Evolutionary conservation across 2,888 invertebrate genomes (phyloP).

Genomic region (Idaea dimidiata): DNA sequence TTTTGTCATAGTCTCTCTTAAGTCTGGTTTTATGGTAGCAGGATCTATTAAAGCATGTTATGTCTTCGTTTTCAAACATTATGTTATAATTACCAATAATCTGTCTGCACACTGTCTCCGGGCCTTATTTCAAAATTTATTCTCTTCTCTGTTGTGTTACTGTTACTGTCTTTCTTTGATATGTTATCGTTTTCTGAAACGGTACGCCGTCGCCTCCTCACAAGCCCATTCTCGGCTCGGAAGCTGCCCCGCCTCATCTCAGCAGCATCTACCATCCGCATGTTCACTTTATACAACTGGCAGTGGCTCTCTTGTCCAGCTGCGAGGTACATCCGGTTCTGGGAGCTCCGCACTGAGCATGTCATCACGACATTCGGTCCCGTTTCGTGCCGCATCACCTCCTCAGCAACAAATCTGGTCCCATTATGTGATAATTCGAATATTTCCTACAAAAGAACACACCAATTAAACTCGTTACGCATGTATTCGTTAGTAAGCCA

Average conservation of each 20-base stretch:
- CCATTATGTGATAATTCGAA: constrained; percentile 95
- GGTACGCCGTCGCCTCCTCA: constrained; percentile 70
- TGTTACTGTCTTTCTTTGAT: constrained; percentile 66
- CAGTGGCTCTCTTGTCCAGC: constrained; percentile 96
- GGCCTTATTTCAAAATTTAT: constrained; percentile 89
- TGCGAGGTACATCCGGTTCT: constrained; percentile 88
- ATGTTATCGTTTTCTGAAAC: constrained; percentile 79
- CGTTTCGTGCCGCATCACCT: constrained; percentile 94
- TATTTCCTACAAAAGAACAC: constrained; percentile 87
- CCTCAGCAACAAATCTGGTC: constrained; percentile 90
- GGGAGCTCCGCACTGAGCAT: constrained; percentile 87
- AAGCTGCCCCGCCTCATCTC: constrained; percentile 81
- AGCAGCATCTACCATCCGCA: constrained; percentile 78
- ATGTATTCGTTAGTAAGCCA: constrained; percentile 12
- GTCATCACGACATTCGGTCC: constrained; percentile 96
- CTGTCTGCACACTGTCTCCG: constrained; percentile 91
- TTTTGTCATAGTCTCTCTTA: too few species aligned
- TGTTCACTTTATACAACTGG: constrained; percentile 88
- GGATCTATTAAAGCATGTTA: too few species aligned
- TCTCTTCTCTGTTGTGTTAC: constrained; percentile 77
- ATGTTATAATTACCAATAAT: constrained; percentile 85
- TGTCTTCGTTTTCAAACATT: too few species aligned
- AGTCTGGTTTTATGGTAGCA: too few species aligned
- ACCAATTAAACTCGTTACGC: constrained; percentile 18
- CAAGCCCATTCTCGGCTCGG: constrained; percentile 72